Evolutionary conservation across 2,797 vertebrate species (phyloP), one percentile per base, ranked within the genome.

Genomic region (Diceros bicornis): DNA sequence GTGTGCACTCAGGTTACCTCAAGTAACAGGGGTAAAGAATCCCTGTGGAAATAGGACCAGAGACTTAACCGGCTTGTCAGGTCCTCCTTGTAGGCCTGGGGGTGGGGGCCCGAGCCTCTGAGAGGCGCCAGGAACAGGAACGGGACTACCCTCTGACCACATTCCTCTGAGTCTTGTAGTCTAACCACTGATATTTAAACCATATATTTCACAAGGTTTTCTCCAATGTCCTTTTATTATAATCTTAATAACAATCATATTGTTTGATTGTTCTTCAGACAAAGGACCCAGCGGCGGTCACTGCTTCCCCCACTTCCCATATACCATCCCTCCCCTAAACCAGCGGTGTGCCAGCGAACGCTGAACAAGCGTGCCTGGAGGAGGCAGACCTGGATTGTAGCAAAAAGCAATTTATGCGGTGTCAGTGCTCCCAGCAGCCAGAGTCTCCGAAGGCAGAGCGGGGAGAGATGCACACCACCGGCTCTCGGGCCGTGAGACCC

Each of bases 1-100:
- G 27, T 72, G 41, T 66, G 55, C 69, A 78, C 92, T 95, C 79
- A 44, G 66, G 87, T 97, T 98, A 95, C 96, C 66, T 94, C 90
- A 64, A 77, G 57, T 66, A 69, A 61, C 2, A 59, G n/a, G 41
- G 50, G 81, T 41, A 91, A 93, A 97, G 79, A 83, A 94, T 75
- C 69, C 37, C 7, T 62, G 25, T 88, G 74, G 95, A 97, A 98
- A 90, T 90, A 74, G 68, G 62, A 85, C 44, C 87, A 61, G 44
- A 78, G 83, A n/a, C 66, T 88, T 93, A 97, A 66, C 89, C 11
- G 0, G 85, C 47, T 74, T 88, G 79, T 92, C 93, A 23, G 75
- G 89, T 87, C 75, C 62, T 34, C 83, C 41, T 89, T 79, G 34
- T 72, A 59, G 89, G 47, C 68, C 41, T 57, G 13, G 21, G 25